Percentiles rank a stretch among this genome's conserved stretches.
phyloP scores from a whole-genome alignment of 92 coral and sea anemone species.

The Epizoanthus stellaris region DNA sequence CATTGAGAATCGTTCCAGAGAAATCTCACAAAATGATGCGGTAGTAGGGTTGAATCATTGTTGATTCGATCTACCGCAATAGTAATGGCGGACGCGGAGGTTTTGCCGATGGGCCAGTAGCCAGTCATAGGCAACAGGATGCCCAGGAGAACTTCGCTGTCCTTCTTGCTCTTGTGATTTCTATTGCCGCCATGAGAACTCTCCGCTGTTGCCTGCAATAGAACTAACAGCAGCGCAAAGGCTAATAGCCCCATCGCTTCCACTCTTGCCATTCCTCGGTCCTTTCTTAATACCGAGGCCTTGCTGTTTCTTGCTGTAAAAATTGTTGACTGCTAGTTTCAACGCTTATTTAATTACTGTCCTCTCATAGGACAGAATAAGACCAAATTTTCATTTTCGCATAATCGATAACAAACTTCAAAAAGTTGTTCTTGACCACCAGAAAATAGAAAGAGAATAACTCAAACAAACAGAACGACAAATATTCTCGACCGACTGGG shows the following conservation, averaged over 20 bases:
- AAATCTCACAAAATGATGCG: slow-evolving; percentile 76
- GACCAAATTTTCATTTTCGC: too few species aligned
- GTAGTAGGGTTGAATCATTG: slow-evolving; percentile 64
- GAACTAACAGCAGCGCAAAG: neutral
- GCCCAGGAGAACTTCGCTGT: slow-evolving; percentile 64
- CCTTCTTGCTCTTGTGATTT: neutral
- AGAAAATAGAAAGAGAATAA: too few species aligned
- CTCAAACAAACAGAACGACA: too few species aligned
- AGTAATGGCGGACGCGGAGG: slow-evolving; percentile 85
- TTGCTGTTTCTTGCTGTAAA: too few species aligned
- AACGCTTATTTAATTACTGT: too few species aligned
- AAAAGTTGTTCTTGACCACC: too few species aligned
- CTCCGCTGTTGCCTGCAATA: neutral
- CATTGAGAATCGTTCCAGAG: slow-evolving; percentile 87
- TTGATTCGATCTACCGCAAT: slow-evolving; percentile 86
- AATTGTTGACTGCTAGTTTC: too few species aligned
- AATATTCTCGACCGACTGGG: too few species aligned
- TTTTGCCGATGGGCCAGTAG: slow-evolving; percentile 90
- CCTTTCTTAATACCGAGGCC: too few species aligned
- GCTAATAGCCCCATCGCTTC: neutral
- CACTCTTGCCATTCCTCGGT: too few species aligned
- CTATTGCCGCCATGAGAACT: neutral
- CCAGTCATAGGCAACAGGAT: slow-evolving; percentile 89
- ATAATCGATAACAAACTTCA: too few species aligned
- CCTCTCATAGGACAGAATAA: too few species aligned